Conservation (phyloP, 2,113 vertebrate genomes). For the Microtus montanus region DNA sequence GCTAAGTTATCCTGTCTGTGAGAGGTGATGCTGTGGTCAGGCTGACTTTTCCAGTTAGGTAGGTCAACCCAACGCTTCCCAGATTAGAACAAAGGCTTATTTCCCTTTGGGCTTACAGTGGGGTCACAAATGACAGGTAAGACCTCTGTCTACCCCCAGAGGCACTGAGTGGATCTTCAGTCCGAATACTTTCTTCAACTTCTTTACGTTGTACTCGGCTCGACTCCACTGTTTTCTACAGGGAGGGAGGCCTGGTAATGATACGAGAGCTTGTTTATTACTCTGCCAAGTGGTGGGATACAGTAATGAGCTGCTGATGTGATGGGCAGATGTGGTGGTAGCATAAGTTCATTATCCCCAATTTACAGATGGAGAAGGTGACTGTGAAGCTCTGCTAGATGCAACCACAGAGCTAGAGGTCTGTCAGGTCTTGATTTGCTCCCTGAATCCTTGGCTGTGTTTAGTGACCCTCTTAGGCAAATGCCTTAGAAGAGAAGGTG, state of each 20-base stretch:
- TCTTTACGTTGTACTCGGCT: neutral
- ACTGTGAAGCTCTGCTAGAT: neutral
- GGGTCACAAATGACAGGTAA: neutral
- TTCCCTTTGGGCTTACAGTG: neutral
- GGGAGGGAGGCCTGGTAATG: neutral
- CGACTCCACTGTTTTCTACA: neutral
- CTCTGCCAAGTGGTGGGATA: neutral
- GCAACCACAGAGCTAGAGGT: neutral
- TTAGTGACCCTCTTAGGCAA: neutral
- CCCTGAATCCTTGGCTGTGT: neutral
- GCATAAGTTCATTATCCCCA: neutral
- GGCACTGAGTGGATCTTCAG: neutral
- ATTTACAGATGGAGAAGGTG: neutral
- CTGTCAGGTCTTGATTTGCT: neutral
- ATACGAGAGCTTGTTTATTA: neutral
- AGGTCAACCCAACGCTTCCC: neutral
- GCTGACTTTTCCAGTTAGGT: neutral
- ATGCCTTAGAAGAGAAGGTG: neutral
- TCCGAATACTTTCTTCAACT: neutral
- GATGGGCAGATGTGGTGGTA: neutral
- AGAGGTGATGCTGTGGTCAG: neutral
- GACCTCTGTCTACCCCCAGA: neutral
- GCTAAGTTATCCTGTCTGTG: neutral
- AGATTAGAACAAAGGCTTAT: neutral
- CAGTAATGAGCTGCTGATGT: neutral